Evolutionary conservation across 2,888 invertebrate species (phyloP), one percentile per base, ranked within the genome.

Genomic region (Heliconius erato): DNA sequence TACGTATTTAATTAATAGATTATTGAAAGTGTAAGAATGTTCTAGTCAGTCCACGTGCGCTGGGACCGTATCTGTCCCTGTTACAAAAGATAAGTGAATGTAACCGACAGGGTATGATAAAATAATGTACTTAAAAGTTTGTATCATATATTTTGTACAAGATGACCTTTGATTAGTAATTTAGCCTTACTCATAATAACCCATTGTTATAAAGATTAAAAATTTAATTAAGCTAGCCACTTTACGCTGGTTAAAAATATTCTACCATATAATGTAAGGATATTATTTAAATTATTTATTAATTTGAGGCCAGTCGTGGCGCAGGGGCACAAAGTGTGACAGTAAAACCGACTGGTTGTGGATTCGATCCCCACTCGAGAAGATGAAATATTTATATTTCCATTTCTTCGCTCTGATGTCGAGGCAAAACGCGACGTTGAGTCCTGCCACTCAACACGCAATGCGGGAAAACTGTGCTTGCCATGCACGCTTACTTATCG

Each of bases 51-150:
- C 49, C 28, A 74, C 54, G 28, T 74, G 28, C 28, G 35, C 35
- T 59, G 12, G n/a, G n/a, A 35, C 35, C 3, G n/a, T 35, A 63
- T 35, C 14, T 76, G 63, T 63, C 59, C 76, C 76, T 35, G 76
- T 63, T 76, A 74, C 35, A 76, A 76, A 40, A 63, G 63, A 7
- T 16, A 35, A 76, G 76, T 76, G 63, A 76, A 76, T 35, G 74
- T 74, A 74, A 23, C 19, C 54, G 54, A 72, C 23, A 3, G 35
- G 16, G 35, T n/a, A 63, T 26, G 59, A 59, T 32, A 59, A n/a
- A 74, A 74, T 32, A 72, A 19, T 14, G 7, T 79, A 79, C 49
- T 54, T 79, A 79, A 44, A 72, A 72, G 72, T 44, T 72, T 72
- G 44, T 72, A 28, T 2, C 40, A 72, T 72, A 72, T 72, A 72